These are phyloP conservation scores for Metopolophium dirhodum DNA, from an alignment of 1,140 invertebrate genomes.

Conservation along the genomic window DNA sequence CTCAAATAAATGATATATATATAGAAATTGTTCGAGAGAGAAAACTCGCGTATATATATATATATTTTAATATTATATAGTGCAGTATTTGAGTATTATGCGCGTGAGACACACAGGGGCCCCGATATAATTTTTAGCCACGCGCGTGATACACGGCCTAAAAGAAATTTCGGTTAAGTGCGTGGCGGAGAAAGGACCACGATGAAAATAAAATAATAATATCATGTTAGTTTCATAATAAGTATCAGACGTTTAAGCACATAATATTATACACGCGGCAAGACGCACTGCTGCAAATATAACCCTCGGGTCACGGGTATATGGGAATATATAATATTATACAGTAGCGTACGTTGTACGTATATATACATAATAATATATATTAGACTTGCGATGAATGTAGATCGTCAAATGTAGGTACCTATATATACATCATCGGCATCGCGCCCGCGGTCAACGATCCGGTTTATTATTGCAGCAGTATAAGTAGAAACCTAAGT, in stretches of 20 bases:
- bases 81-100: not conserved
- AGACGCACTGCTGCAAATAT: not conserved
- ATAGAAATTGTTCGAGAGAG: not conserved
- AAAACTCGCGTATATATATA: not conserved
- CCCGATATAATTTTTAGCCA: not conserved
- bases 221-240: not conserved
- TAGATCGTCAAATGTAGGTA: not conserved
- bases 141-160: not conserved
- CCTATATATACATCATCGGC: not conserved
- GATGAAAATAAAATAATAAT: not conserved
- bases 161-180: not conserved
- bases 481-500: not conserved
- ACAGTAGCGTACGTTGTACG: not conserved
- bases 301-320: not conserved
- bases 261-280: not conserved
- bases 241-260: not conserved
- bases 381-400: not conserved
- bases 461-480: not conserved
- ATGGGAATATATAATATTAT: not conserved
- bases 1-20: not conserved
- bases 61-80: too few relatives aligned
- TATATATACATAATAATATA: not conserved
- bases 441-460: not conserved
- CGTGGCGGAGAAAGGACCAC: not conserved
- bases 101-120: not conserved